Base-by-base conservation (phyloP, 1,140 invertebrate genomes). In the Drosophila kanapiae region DNA sequence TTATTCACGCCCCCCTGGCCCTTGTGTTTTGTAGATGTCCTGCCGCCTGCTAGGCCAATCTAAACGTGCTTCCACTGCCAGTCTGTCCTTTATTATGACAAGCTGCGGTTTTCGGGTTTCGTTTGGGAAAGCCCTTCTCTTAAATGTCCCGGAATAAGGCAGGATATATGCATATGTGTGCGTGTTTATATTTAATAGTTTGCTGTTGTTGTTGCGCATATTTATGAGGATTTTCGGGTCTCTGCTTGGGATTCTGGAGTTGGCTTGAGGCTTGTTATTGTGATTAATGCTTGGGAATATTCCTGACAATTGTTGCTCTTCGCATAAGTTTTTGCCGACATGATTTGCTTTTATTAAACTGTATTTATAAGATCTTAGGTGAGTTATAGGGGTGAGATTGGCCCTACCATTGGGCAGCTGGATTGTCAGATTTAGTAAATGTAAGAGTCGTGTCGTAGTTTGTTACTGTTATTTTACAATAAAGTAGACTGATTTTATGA, bases 101-200 rank as follows among this genome's bases (percentile, higher is more conserved):
- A 90, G 85, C 81, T 90, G 85, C 68, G 84, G 84, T 78, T 80
- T 80, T 27, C 43, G 77, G 76, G 42, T 60, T 43, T 45, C 37
- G 62, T 74, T 68, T 53, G 43, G 49, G 61, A 38, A 64, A 58
- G 37, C 59, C 67, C 47, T 53, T 54, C 71, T 56, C 59, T 47
- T 72, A 79, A 70, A 80, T 75, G 72, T 67, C 70, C 71, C 29
- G 45, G 67, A 67, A 82, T 82, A 85, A 82, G 62, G 76, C 78
- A 69, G 62, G 60, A 56, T 56, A 56, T 43, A 45, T 69, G 70
- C 70, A 70, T 70, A 70, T 40, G 27, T 72, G 54, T 51, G 43
- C 48, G 72, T 80, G 80, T 74, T 85, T 90, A 65, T 77, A 69
- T 90, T 78, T 90, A 90, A 90, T 90, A 90, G 85, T 90, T 90